phyloP scores from a whole-genome alignment of 1,140 invertebrate genomes.

The Calephelis virginiensis region DNA sequence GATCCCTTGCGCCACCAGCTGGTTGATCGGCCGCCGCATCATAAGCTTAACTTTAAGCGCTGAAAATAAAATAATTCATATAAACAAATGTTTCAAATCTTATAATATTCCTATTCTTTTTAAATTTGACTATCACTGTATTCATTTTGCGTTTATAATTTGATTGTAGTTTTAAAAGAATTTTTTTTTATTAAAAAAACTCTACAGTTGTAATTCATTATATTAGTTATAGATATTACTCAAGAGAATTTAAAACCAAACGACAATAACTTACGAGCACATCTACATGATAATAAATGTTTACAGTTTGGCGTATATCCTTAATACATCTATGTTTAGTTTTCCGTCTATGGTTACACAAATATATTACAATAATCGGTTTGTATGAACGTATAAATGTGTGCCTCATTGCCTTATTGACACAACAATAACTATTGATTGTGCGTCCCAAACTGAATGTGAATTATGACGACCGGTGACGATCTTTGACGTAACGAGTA shows the following conservation, averaged over 20 bases:
- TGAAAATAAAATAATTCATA: constrained; percentile 81
- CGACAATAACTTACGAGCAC: too few species aligned
- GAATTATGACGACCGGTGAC: constrained; percentile 59
- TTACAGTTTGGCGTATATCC: background rate
- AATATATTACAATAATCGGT: constrained; percentile 1
- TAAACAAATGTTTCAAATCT: constrained; percentile 21
- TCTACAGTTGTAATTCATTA: too few species aligned
- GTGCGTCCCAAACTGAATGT: constrained; percentile 33
- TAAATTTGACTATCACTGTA: too few species aligned
- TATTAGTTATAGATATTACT: too few species aligned
- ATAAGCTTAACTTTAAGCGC: constrained; percentile 98
- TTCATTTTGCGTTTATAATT: too few species aligned
- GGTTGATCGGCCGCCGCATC: constrained; percentile 94
- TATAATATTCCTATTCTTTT: too few species aligned
- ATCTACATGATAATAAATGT: too few species aligned
- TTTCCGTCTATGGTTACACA: constrained; percentile 15
- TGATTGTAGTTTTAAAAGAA: too few species aligned
- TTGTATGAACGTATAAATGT: background rate
- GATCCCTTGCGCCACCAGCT: constrained; percentile 97
- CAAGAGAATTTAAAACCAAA: too few species aligned
- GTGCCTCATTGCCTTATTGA: constrained; percentile 9
- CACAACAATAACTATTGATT: constrained; percentile 7
- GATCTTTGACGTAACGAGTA: constrained; percentile 54
- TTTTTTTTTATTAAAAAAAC: too few species aligned
- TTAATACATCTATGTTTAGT: background rate